These are phyloP conservation scores for Trachelus tabidus DNA, from an alignment of 2,888 invertebrate genomes.

Conservation along the genomic window DNA sequence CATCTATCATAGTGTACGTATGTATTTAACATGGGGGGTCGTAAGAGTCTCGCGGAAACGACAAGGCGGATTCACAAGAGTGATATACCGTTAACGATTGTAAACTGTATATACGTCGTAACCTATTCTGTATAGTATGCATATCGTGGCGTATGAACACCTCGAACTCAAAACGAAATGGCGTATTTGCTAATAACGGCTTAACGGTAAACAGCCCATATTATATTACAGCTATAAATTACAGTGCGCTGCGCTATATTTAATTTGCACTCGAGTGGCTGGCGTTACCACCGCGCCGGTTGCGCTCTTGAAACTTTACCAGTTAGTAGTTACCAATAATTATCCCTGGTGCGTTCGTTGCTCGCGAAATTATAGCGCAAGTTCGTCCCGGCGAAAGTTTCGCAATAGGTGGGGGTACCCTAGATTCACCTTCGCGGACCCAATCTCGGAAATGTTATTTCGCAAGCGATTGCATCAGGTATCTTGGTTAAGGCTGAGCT, in stretches of 20 bases:
- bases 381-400: neutral
- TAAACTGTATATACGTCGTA: neutral
- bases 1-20: neutral
- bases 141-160: neutral
- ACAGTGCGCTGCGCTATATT: slow-evolving; percentile 32
- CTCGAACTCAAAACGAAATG: slow-evolving; percentile 19
- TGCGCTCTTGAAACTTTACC: slow-evolving; percentile 44
- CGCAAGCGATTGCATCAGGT: neutral
- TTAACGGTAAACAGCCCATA: slow-evolving; percentile 45
- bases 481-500: neutral
- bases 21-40: neutral
- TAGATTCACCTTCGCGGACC: neutral
- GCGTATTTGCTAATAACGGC: slow-evolving; percentile 43
- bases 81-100: neutral
- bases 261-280: slow-evolving; percentile 36
- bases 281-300: slow-evolving; percentile 13
- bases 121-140: neutral
- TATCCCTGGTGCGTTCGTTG: slow-evolving; percentile 39
- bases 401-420: neutral
- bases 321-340: slow-evolving; percentile 56
- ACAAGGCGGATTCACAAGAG: neutral
- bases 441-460: neutral
- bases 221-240: slow-evolving; percentile 52
- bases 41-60: neutral
- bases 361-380: slow-evolving; percentile 11